Evolutionary conservation across 2,888 invertebrate species (phyloP), one percentile per base, ranked within the genome.

Genomic region (Mantis religiosa): DNA sequence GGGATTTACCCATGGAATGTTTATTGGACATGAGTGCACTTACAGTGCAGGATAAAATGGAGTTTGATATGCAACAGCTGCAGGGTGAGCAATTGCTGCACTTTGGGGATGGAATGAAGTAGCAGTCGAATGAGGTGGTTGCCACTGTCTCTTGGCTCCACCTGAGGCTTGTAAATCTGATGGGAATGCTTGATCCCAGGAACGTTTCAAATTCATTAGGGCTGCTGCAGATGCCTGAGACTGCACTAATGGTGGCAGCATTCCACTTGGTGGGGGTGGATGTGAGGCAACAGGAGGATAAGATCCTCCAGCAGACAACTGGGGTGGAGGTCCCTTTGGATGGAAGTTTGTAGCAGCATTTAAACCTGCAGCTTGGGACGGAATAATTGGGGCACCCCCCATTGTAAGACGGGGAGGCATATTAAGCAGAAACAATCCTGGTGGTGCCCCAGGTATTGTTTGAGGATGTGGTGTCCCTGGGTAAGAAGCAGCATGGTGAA

Each of bases 171-270:
- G 87, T 84, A 89, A 25, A 28, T 93, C 94, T 20, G 94, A 94
- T 1, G 95, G 94, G 91, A 97, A 97, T 1, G 97, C 96, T 91
- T 95, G 95, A 83, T 97, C 97, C 93, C 96, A 97, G 0, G 95
- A 95, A 3, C 97, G 94, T 92, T 97, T 97, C 90, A 96, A 94
- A 3, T 93, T 93, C 90, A 93, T 92, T 15, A 93, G 84, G 94
- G 90, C 90, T 92, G 92, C 91, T 92, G 92, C 93, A 91, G 93
- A 92, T 15, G 93, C 90, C 25, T 92, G 91, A 41, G 90, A 89
- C 86, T 89, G 90, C 85, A 89, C 88, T 28, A 88, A 84, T 71
- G 87, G 90, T 15, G 89, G 90, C 20, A 90, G 90, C 83, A 90
- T 90, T 88, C 87, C 90, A 85, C 89, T 90, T 25, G 90, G 89